Conservation (phyloP, 2,113 vertebrate genomes). For the Dicaeum eximium region DNA sequence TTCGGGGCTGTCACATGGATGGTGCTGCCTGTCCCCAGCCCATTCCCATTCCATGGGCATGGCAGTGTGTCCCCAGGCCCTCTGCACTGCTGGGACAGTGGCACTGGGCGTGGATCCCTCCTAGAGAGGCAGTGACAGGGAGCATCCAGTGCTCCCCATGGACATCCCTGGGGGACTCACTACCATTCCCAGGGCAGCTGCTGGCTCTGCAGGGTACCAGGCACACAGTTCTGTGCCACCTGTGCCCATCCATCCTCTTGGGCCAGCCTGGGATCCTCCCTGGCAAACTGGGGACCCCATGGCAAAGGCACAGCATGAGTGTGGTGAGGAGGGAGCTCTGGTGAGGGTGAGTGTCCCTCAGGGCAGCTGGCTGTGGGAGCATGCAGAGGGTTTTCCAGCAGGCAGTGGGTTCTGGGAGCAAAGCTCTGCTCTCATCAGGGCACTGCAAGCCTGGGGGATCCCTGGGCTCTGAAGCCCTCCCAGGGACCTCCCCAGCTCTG, state of each 20-base stretch:
- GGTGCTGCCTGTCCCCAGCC: not conserved
- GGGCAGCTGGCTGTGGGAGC: not conserved
- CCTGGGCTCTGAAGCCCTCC: not conserved
- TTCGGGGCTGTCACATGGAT: rapidly evolving
- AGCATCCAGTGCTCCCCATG: not conserved
- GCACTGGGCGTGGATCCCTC: not conserved
- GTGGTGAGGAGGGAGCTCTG: not conserved
- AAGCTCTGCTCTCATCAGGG: not conserved
- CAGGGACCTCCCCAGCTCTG: not conserved
- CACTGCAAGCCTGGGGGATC: not conserved
- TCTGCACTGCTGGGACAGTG: not conserved
- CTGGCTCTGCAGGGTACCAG: not conserved
- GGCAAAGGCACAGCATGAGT: not conserved
- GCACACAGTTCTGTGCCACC: rapidly evolving
- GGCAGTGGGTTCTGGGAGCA: not conserved
- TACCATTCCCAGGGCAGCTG: not conserved
- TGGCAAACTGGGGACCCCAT: not conserved
- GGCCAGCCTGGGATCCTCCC: not conserved
- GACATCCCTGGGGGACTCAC: not conserved
- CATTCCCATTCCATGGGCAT: not conserved
- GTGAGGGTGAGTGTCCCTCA: rapidly evolving
- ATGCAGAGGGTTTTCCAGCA: too few species aligned
- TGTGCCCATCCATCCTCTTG: not conserved
- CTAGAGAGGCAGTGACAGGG: rapidly evolving
- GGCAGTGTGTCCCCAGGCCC: not conserved